Conservation (phyloP, 35 echinoderm and acorn worm genomes). For the Ophiothrix spiculata region DNA sequence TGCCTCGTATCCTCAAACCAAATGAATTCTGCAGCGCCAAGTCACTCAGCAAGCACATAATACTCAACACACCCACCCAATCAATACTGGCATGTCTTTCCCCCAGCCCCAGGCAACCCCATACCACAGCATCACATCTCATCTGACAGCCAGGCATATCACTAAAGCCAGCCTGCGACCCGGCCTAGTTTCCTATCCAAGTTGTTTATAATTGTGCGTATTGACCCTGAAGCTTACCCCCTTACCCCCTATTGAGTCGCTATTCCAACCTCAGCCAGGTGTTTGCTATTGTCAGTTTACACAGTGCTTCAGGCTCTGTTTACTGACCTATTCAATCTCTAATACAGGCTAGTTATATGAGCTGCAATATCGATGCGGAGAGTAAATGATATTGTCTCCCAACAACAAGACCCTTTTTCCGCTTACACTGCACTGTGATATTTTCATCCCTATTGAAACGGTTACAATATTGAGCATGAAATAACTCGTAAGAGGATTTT, state of each 20-base stretch:
- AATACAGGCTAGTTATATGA: background rate
- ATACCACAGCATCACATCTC: constrained; percentile 1
- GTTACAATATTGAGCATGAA: no score
- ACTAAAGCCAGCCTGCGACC: background rate
- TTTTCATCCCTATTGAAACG: no score
- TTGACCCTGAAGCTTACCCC: constrained; percentile 1
- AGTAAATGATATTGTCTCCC: background rate
- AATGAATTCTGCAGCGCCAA: no score
- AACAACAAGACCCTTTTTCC: background rate
- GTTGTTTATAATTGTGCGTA: background rate
- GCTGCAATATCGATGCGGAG: background rate
- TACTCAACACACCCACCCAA: background rate
- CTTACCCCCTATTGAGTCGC: constrained; percentile 5
- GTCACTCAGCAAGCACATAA: background rate
- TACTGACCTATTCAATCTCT: background rate
- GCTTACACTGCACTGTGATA: background rate
- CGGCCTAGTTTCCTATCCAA: background rate
- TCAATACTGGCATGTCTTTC: background rate
- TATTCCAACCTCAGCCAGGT: background rate
- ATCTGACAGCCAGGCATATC: background rate
- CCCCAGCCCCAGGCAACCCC: constrained; percentile 1
- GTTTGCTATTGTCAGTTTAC: constrained; percentile 15
- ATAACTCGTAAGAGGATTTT: no score
- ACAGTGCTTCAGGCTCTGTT: background rate
- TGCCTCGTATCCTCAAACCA: no score